A percentile compares a stretch with the other conserved stretches of the same genome.
phyloP scores from a whole-genome alignment of 2,888 invertebrate genomes.

The Perithous albicinctus region DNA sequence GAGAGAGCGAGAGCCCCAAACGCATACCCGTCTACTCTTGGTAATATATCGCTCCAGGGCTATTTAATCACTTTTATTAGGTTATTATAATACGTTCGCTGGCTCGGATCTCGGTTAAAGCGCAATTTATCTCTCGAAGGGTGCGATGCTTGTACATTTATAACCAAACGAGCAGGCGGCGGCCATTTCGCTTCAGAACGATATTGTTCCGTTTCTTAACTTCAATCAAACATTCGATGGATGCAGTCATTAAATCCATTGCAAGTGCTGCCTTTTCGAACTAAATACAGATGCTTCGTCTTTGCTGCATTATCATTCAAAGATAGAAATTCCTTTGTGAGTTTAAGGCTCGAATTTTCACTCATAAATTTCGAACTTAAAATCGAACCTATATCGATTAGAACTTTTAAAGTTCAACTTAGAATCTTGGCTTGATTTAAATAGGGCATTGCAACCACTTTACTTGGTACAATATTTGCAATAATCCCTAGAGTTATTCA shows the following conservation, averaged over 20 bases:
- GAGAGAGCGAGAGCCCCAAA: constrained; percentile 44
- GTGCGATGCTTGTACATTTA: constrained; percentile 64
- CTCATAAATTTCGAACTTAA: too few species aligned
- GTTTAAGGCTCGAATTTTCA: too few species aligned
- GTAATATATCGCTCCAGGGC: constrained; percentile 76
- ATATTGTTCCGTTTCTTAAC: neutral
- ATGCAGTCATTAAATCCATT: neutral
- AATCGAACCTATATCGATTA: too few species aligned
- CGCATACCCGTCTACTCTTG: constrained; percentile 48
- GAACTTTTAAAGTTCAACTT: too few species aligned
- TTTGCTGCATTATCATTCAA: too few species aligned
- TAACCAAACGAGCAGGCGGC: constrained; percentile 33
- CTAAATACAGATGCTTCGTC: neutral
- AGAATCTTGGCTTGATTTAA: too few species aligned
- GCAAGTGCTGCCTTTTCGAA: neutral
- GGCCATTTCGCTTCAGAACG: constrained; percentile 28
- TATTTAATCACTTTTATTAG: constrained; percentile 82
- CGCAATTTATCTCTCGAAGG: constrained; percentile 79
- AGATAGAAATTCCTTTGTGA: too few species aligned
- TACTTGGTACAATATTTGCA: too few species aligned
- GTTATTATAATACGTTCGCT: constrained; percentile 80
- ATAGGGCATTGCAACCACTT: too few species aligned
- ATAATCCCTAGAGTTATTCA: too few species aligned
- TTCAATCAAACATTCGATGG: constrained; percentile 11
- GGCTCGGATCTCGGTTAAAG: constrained; percentile 79